phyloP scores from a whole-genome alignment of 2,888 invertebrate genomes.

The Lamproptera curius region DNA sequence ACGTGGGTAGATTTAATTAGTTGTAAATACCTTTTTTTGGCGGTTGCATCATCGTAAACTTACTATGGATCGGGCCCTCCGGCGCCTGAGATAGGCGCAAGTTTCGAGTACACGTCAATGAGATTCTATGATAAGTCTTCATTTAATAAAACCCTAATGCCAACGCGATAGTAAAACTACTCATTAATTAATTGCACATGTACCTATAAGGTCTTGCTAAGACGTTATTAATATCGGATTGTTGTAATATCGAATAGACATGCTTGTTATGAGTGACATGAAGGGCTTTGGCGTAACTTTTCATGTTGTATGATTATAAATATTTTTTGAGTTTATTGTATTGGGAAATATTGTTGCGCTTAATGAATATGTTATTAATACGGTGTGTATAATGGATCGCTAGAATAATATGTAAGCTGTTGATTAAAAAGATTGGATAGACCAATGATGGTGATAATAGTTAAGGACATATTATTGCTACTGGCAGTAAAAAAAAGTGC shows the following conservation, averaged over 20 bases:
- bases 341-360: not conserved
- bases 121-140: constrained; percentile 7
- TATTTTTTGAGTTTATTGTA: no score
- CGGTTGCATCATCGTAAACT: constrained; percentile 53
- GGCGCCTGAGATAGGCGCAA: constrained; percentile 27
- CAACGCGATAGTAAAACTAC: not conserved
- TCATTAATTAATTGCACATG: not conserved
- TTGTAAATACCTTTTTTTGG: constrained; percentile 61
- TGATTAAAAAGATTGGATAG: no score
- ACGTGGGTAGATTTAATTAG: constrained; percentile 75
- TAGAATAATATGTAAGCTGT: no score
- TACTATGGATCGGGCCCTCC: constrained; percentile 26
- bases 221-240: no score
- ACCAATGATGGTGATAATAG: no score
- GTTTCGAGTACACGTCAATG: constrained; percentile 6
- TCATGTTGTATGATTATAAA: no score
- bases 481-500: no score
- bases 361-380: not conserved
- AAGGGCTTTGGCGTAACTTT: no score
- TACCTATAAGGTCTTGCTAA: not conserved
- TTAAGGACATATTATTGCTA: no score
- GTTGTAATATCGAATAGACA: no score
- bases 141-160: constrained; percentile 2
- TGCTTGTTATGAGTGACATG: no score
- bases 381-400: no score